Evolutionary conservation across 2,888 invertebrate species (phyloP), one percentile per base, ranked within the genome.

Genomic region (Lamellibrachia columna): DNA sequence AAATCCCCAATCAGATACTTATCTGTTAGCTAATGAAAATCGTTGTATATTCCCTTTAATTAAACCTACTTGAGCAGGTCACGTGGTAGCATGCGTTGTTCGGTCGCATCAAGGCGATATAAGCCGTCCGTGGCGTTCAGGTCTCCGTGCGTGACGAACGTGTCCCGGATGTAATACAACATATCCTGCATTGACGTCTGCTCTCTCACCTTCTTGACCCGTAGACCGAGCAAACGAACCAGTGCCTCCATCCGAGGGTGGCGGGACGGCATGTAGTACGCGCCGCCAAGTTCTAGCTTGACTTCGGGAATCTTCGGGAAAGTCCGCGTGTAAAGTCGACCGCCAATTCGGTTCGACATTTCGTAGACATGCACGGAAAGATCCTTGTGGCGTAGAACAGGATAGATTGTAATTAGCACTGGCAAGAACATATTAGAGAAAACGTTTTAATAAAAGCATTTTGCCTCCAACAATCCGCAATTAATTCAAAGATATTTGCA

Each of bases 341-440:
- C 94, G 7, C 94, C 94, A 52, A 93, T 92, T 28, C 93, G 92
- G 91, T 93, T 92, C 2, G 92, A 91, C 60, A 90, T 53, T 91
- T 94, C 94, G 91, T 91, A 93, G 8, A 94, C 58, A 40, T 90
- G 91, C 28, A 93, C 92, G 22, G 91, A 92, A 53, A 92, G 91
- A 28, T 91, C 15, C 11, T 93, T n/a, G 91, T 90, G 55, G 90
- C 3, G n/a, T 6, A 75, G 75, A 75, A 75, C 22, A 22, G 22
- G 22, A 75, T n/a, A 6, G 3, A n/a, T 6, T 75, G 22, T 11
- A 75, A 11, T 75, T 22, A 75, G 75, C 75, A 4, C 22, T 22
- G 75, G 6, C 75, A 75, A 15, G 6, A 22, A 22, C 75, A 22
- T 75, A 22, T 6, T 75, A 75, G 22, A 75, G 22, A 75, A 2